Base-by-base conservation (phyloP, 2,797 vertebrate genomes). In the Dallia pectoralis region DNA sequence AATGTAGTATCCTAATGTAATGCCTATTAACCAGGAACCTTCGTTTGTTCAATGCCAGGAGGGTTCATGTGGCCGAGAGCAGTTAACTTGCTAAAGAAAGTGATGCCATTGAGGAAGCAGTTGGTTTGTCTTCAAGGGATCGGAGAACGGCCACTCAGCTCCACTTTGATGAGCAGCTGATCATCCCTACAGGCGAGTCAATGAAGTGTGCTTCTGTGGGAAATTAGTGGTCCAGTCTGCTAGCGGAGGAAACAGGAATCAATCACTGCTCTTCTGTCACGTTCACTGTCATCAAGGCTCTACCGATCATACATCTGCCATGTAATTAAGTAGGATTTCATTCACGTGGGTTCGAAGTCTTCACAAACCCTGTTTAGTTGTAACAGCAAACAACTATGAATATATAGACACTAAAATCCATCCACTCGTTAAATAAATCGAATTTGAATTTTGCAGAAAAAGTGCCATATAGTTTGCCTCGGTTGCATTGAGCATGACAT, bases 121-220 rank as follows among this genome's bases (percentile, higher is more conserved):
- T 3, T 22, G 9, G 22, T 27, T 11, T 27, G 25, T 27, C 22
- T 59, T 59, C 12, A 59, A 14, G 14, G 53, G 53, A 59, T 59
- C 8, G 53, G n/a, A 59, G 53, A 22, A 59, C 25, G 53, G 53
- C 9, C 53, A 59, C 53, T 59, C 22, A 82, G 81, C 84, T 87
- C 81, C 87, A 87, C 87, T 66, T 73, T 86, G 87, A 88, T 84
- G 88, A 89, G 87, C 86, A 84, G 74, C 82, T 86, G 79, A 74
- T 82, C 83, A 80, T 78, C 88, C 86, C 85, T 86, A 74, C 68
- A 47, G 84, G 87, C 83, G 78, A 53, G 29, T 8, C 15, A 18
- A 18, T 49, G 44, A 30, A 59, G 53, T 25, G 53, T 27, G 53
- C 25, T 59, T 25, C 22, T 25, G 14, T 11, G 11, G 11, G 53